Conservation (phyloP, 2,113 vertebrate genomes). For the Dolichotis patagonum region DNA sequence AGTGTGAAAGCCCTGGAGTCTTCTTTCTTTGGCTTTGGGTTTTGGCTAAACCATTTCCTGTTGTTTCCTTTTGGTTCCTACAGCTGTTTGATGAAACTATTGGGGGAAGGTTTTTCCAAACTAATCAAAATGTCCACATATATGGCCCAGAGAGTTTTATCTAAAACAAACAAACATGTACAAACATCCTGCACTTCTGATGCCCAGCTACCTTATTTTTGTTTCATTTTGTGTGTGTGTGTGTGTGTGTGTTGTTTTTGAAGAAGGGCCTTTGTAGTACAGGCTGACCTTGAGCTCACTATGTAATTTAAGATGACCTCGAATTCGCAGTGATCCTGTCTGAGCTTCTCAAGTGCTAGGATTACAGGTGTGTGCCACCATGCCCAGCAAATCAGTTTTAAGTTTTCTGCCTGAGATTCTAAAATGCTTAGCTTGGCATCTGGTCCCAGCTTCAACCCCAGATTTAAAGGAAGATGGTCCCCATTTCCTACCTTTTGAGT, state of each 20-base stretch:
- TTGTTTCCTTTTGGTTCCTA: not conserved
- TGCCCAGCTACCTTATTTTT: not conserved
- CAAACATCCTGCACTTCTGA: not conserved
- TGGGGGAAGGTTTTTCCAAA: not conserved
- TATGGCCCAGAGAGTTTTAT: not conserved
- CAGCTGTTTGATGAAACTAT: not conserved
- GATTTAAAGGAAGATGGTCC: not conserved
- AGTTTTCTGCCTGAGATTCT: not conserved
- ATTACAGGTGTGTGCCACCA: not conserved
- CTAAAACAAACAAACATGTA: not conserved
- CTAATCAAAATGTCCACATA: slow-evolving; percentile 20
- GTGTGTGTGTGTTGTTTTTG: not conserved
- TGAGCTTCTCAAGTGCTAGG: not conserved
- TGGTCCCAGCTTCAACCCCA: not conserved
- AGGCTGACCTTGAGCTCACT: not conserved
- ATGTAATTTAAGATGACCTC: not conserved
- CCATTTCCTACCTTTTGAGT: not conserved
- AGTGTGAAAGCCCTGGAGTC: not conserved
- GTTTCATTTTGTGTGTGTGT: too few species aligned
- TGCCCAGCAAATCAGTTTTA: not conserved
- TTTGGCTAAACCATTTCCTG: not conserved
- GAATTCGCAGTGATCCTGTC: not conserved
- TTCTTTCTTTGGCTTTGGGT: not conserved
- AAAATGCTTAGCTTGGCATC: not conserved
- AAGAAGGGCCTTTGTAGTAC: not conserved